A percentile compares a stretch with the other conserved stretches of the same genome.
phyloP scores from a whole-genome alignment of 2,113 vertebrate species.

The Trochalopteron elliotii region DNA sequence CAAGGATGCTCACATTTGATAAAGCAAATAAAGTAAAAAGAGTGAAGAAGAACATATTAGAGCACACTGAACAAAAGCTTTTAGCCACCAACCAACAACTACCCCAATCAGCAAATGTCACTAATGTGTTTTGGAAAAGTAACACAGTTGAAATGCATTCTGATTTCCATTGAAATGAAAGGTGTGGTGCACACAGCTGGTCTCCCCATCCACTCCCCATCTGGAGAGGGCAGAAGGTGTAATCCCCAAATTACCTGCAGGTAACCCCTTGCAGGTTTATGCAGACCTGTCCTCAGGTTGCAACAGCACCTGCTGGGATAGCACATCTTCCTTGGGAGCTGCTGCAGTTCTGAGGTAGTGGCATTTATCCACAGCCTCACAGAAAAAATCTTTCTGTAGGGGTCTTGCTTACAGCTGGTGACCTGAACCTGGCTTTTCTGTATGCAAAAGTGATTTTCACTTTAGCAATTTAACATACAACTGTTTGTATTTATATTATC shows the following conservation, averaged over 20 bases:
- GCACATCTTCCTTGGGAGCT: background rate
- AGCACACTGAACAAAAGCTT: background rate
- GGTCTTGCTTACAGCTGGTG: background rate
- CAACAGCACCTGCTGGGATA: background rate
- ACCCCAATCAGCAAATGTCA: background rate
- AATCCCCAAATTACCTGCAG: background rate
- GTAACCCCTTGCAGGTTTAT: background rate
- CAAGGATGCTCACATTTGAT: background rate
- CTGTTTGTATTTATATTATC: background rate
- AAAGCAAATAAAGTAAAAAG: background rate
- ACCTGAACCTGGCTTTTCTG: background rate
- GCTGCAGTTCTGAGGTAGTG: background rate
- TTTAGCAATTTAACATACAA: background rate
- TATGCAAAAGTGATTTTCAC: background rate
- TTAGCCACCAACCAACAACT: background rate
- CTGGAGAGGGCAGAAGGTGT: background rate
- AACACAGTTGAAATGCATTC: background rate
- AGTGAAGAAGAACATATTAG: background rate
- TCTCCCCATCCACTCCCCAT: background rate
- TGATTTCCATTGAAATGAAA: background rate
- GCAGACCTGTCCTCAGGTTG: background rate
- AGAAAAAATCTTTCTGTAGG: background rate
- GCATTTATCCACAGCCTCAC: background rate
- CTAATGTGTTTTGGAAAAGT: background rate
- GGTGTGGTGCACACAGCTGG: accelerated